Evolutionary conservation across 2,797 vertebrate genomes (phyloP).

Genomic region (Intellagama lesueurii): DNA sequence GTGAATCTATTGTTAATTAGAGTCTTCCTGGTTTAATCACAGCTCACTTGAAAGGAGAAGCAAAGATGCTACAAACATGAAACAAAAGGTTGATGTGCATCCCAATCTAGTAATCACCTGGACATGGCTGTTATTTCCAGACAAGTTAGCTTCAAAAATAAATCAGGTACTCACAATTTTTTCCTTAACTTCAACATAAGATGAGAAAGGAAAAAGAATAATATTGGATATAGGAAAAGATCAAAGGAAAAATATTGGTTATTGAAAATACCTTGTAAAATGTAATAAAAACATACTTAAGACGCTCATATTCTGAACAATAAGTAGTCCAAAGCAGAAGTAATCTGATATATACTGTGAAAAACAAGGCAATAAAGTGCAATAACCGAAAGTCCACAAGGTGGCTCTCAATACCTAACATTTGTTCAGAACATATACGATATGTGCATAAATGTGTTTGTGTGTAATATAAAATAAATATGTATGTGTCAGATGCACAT

Average conservation of each 20-base stretch:
- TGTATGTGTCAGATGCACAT: not conserved
- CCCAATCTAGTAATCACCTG: not conserved
- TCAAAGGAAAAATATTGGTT: not conserved
- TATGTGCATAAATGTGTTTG: no score
- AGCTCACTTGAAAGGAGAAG: not conserved
- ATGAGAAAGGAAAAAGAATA: not conserved
- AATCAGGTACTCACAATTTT: conserved; percentile 4
- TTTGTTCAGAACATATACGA: not conserved
- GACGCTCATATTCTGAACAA: conserved; percentile 21
- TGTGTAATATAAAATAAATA: not conserved
- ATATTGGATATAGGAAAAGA: no score
- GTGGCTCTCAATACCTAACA: conserved; percentile 71
- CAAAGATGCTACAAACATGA: not conserved
- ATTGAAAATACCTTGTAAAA: not conserved
- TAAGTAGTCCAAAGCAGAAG: conserved; percentile 23
- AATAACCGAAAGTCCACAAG: conserved; percentile 65
- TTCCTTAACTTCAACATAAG: conserved; percentile 12
- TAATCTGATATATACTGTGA: not conserved
- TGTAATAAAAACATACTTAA: not conserved
- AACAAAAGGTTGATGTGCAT: not conserved
- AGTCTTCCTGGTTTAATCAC: not conserved
- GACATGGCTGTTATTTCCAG: not conserved
- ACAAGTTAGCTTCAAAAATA: not conserved
- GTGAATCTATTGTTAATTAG: not conserved
- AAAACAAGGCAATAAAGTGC: not conserved